Evolutionary conservation across 2,797 vertebrate genomes (phyloP), one percentile per base, ranked within the genome.

Genomic region (Halcyon badia): DNA sequence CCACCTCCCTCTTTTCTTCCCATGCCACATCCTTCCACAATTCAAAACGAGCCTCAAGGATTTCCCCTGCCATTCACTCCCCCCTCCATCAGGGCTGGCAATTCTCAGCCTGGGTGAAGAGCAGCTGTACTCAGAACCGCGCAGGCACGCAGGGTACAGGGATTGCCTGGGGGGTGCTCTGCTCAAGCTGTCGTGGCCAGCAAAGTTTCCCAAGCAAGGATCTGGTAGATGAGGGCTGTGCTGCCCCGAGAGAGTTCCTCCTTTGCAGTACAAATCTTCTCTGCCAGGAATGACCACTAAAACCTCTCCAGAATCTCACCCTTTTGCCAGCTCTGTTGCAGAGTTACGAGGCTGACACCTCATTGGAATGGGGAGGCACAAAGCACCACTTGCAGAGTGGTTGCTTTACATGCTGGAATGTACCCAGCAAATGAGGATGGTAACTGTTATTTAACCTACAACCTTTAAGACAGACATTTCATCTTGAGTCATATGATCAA

Each of bases 31-130:
- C 64, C 64, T 88, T 77, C 76, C 5, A 14, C 58, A 94, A 62
- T 31, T 97, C 56, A 84, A 88, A 65, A 92, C 7, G 25, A 92
- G 42, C 33, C 82, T 76, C 56, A 65, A 61, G 70, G 68, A 93
- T 65, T 91, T 87, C 79, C 54, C 52, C 75, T 87, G 57, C 51
- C 5, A 6, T 66, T 93, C 66, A 25, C 61, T 68, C 42, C 16
- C 30, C 14, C 6, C 46, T 79, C 78, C 35, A 31, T 18, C 64
- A 80, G 54, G 58, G 33, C 57, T 83, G 62, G 94, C 73, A 87
- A 84, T 75, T 78, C 94, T 31, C 82, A 87, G 28, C 58, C 61
- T 48, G n/a, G 71, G 85, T 52, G n/a, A 60, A 91, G 49, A 90
- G 42, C 51, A 92, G n/a, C 51, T 70, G 22, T 49, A 46, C 31